Evolutionary conservation across 2,888 invertebrate genomes (phyloP).

Genomic region (Nymphalis polychloros): DNA sequence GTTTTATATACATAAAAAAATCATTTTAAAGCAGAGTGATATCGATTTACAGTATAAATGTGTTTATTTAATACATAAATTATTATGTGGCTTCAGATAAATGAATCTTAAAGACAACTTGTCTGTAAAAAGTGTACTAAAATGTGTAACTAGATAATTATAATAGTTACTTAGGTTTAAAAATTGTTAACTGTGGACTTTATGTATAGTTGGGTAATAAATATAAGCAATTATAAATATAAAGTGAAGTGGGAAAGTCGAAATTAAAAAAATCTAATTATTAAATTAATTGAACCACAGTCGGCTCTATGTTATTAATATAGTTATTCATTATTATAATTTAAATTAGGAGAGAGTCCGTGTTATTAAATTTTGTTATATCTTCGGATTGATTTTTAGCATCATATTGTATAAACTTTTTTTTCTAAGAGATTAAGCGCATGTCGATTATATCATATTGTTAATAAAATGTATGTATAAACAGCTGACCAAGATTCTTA

Average conservation of each 20-base stretch:
- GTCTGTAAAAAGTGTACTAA: constrained; percentile 68
- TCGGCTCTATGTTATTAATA: constrained; percentile 38
- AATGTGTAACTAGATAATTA: constrained; percentile 53
- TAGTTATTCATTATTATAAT: constrained; percentile 43
- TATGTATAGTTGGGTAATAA: constrained; percentile 35
- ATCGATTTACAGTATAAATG: constrained; percentile 17
- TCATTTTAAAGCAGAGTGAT: not conserved
- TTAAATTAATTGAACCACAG: constrained; percentile 34
- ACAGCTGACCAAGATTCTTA: constrained; percentile 58
- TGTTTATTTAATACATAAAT: constrained; percentile 20
- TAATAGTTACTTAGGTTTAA: constrained; percentile 57
- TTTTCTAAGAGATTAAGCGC: constrained; percentile 73
- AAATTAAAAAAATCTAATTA: constrained; percentile 3
- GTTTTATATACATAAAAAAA: not conserved
- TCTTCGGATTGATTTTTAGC: constrained; percentile 47
- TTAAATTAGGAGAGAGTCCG: constrained; percentile 48
- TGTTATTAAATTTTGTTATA: constrained; percentile 49
- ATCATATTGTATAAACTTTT: constrained; percentile 65
- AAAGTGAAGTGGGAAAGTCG: not conserved
- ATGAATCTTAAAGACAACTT: constrained; percentile 51
- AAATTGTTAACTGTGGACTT: constrained; percentile 43
- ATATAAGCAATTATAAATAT: constrained; percentile 28
- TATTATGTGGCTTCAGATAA: constrained; percentile 20
- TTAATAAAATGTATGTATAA: constrained; percentile 81
- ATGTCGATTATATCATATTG: constrained; percentile 80